A percentile compares a stretch with the other conserved stretches of the same genome.
Conservation (phyloP, 2,888 invertebrate genomes). For the Watsonalla cultraria region DNA sequence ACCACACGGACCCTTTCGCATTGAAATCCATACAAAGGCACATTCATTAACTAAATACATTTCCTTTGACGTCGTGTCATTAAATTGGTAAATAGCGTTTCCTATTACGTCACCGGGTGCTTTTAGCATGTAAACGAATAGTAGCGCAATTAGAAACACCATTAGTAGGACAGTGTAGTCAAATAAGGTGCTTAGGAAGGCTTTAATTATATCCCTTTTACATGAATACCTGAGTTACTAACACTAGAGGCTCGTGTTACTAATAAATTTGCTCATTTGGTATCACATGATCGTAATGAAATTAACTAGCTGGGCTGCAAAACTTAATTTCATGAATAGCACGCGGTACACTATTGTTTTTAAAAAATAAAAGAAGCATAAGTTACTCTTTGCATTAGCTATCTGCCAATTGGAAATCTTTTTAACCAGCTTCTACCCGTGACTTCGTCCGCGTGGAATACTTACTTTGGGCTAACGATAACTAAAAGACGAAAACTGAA, state of each 20-base stretch:
- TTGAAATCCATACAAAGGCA: background rate
- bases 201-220: constrained; percentile 8
- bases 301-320: too few species aligned
- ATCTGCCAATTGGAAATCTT: too few species aligned
- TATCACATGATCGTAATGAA: background rate
- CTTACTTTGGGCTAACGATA: too few species aligned
- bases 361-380: too few species aligned
- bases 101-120: background rate
- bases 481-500: too few species aligned
- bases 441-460: too few species aligned
- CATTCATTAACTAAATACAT: background rate
- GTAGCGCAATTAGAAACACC: constrained; percentile 14
- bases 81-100: background rate
- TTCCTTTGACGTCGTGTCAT: background rate
- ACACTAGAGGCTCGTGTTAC: background rate
- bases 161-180: constrained; percentile 15
- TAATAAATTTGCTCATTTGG: too few species aligned
- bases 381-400: too few species aligned
- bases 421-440: too few species aligned
- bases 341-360: too few species aligned
- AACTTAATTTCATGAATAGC: too few species aligned
- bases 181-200: constrained; percentile 3
- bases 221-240: background rate
- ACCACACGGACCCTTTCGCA: too few species aligned
- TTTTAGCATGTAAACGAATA: background rate